Evolutionary conservation across 2,888 invertebrate genomes (phyloP).

Genomic region (Caradrina kadenii): DNA sequence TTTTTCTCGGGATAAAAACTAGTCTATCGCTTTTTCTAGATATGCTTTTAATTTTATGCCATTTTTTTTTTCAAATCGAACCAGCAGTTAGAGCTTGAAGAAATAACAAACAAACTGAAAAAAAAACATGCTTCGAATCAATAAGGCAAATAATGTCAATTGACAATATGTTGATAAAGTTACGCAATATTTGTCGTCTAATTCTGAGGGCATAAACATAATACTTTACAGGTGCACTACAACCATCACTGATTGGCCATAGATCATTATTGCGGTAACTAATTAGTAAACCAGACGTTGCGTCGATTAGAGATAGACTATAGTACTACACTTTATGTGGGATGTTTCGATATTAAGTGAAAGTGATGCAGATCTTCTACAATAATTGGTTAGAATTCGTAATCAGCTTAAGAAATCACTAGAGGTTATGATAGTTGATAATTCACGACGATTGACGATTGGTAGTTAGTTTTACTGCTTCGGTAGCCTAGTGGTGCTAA

Average conservation of each 20-base stretch:
- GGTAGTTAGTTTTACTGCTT: too few species aligned
- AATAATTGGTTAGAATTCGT: neutral
- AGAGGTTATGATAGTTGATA: neutral
- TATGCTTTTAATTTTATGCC: too few species aligned
- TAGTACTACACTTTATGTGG: slow-evolving; percentile 17
- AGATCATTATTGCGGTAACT: slow-evolving; percentile 38
- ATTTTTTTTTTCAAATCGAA: too few species aligned
- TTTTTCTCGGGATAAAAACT: too few species aligned
- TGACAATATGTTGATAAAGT: slow-evolving; percentile 44
- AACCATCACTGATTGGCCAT: slow-evolving; percentile 33
- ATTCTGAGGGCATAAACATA: slow-evolving; percentile 23
- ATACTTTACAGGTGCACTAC: slow-evolving; percentile 44
- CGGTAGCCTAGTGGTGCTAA: too few species aligned
- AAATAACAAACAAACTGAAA: too few species aligned
- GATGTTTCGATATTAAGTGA: slow-evolving; percentile 7
- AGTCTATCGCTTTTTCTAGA: too few species aligned
- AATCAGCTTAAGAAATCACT: neutral
- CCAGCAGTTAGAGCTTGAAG: too few species aligned
- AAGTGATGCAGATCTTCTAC: slow-evolving; percentile 3
- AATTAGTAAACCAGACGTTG: slow-evolving; percentile 36
- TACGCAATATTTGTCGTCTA: slow-evolving; percentile 42
- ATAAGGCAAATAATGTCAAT: too few species aligned
- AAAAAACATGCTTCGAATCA: too few species aligned
- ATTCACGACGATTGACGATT: too few species aligned
- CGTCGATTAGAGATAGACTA: slow-evolving; percentile 10